These are phyloP conservation scores for Pelecanoides urinatrix DNA, from an alignment of 2,113 vertebrate species.

Conservation along the genomic window DNA sequence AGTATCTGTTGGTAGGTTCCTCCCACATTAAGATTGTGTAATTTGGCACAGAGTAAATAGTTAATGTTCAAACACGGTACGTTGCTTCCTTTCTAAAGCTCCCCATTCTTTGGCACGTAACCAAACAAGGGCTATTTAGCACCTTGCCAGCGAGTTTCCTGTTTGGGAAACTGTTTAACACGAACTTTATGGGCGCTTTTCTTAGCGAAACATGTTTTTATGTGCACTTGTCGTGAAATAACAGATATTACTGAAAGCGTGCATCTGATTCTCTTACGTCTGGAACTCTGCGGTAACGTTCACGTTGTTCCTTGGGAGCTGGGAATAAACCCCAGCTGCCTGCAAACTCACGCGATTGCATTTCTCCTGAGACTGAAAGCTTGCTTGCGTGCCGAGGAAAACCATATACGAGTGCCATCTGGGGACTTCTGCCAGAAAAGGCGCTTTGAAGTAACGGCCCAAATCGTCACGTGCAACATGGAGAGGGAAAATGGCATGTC, in stretches of 20 bases:
- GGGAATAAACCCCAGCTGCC: background rate
- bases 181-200: background rate
- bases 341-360: fast-evolving
- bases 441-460: fast-evolving
- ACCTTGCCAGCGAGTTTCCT: constrained; percentile 30
- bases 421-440: background rate
- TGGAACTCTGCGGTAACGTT: background rate
- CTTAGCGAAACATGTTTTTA: background rate
- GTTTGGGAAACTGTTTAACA: constrained; percentile 15
- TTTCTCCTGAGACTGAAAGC: background rate
- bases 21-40: constrained; percentile 15
- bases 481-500: background rate
- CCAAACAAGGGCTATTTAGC: constrained; percentile 57
- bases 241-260: background rate
- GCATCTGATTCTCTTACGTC: background rate
- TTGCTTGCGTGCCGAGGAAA: background rate
- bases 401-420: background rate
- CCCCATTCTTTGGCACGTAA: background rate
- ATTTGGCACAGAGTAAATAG: constrained; percentile 38
- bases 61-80: background rate
- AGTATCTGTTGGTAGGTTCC: background rate
- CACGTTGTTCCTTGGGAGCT: background rate
- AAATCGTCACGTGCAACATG: fast-evolving
- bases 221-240: background rate
- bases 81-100: background rate